These are phyloP conservation scores for Acanthopagrus latus DNA, from an alignment of 2,797 vertebrate genomes.

Conservation along the genomic window DNA sequence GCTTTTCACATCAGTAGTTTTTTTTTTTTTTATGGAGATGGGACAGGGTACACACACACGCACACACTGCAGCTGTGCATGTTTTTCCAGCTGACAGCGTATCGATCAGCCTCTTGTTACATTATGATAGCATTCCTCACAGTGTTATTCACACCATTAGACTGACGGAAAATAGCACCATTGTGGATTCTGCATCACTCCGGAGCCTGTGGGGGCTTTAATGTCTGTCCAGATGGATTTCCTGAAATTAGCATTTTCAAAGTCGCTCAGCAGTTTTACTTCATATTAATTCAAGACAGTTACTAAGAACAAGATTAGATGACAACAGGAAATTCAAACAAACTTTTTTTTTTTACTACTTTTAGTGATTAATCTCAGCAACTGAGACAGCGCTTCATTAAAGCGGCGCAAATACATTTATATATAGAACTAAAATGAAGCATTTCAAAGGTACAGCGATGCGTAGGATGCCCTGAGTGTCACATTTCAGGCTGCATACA, in stretches of 20 bases:
- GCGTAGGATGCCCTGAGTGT: neutral
- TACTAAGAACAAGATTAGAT: slow-evolving; percentile 18
- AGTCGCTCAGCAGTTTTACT: slow-evolving; percentile 50
- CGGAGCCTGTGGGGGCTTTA: slow-evolving; percentile 55
- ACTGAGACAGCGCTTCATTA: neutral
- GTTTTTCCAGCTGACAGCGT: slow-evolving; percentile 65
- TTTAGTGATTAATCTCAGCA: neutral
- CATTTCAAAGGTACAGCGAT: neutral
- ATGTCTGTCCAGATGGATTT: slow-evolving; percentile 73
- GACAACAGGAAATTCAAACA: slow-evolving; percentile 27
- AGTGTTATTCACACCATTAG: slow-evolving; percentile 77
- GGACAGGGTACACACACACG: slow-evolving; percentile 18
- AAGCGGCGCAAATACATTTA: slow-evolving; percentile 1
- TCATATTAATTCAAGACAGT: slow-evolving; percentile 44
- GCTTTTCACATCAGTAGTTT: slow-evolving; percentile 34
- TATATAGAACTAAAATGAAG: neutral
- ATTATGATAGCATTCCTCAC: slow-evolving; percentile 68
- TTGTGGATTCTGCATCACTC: slow-evolving; percentile 68
- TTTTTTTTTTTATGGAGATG: slow-evolving; percentile 41
- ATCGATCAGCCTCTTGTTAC: slow-evolving; percentile 77
- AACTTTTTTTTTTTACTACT: neutral
- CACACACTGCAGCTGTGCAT: slow-evolving; percentile 64
- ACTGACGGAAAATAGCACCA: slow-evolving; percentile 73
- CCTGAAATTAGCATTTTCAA: slow-evolving; percentile 69
- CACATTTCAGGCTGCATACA: neutral